Base-by-base conservation (phyloP, 2,888 invertebrate genomes). In the Cephus spinipes region DNA sequence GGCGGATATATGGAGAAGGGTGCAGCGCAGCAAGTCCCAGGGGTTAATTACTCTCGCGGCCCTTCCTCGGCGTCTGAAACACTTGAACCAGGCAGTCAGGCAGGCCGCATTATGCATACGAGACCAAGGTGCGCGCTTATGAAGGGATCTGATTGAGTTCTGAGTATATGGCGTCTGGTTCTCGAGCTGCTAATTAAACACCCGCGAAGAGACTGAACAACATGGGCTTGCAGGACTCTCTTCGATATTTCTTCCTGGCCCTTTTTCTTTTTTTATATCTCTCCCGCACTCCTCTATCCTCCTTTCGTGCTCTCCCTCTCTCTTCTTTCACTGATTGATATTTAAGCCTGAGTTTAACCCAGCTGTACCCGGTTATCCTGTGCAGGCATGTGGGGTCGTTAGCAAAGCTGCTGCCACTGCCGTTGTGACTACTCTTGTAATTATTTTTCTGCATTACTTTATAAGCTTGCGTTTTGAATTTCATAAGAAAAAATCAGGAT, bases 71-170 rank as follows among this genome's bases (percentile, higher is more conserved):
- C 69, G 30, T 69, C 30, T 30, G 69, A 40, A 40, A 40, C 40
- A 40, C 40, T 40, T 40, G 69, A 69, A 69, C 30, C 69, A 69
- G 69, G 69, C 32, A n/a, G 30, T 32, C 69, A 15, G 30, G 30
- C 69, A 32, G 12, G 83, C 86, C 85, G 85, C 88, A 90, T 90
- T 90, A 89, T 90, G 90, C 90, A 90, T 90, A 88, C 89, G 85
- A 86, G 85, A 83, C 82, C 76, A 76, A 68, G 34, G 68, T 31
- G 40, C 69, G 82, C 85, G 87, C 88, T 89, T 90, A 90, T 90
- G 90, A 90, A 90, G 88, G 90, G 90, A 90, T 90, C 90, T 90
- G 90, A 90, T 90, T 90, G 90, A 90, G 90, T 90, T 90, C 90
- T 90, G 90, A 90, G 90, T 90, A 90, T 86, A 87, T 90, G 89